These are phyloP conservation scores for Gallinago jamesoni DNA, from an alignment of 2,113 vertebrate species.

Conservation along the genomic window DNA sequence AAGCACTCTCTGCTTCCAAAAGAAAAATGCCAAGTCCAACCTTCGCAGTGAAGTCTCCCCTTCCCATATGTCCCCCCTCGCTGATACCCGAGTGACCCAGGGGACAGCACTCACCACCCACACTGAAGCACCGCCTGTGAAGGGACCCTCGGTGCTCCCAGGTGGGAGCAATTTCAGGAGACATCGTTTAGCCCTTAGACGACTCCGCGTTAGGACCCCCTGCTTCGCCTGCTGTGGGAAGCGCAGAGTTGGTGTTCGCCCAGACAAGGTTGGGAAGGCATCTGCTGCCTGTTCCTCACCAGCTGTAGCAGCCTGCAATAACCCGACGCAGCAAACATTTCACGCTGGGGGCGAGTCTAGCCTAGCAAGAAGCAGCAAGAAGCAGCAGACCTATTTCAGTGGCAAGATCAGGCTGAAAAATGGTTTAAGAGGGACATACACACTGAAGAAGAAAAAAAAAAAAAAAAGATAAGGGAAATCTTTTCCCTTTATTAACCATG, in stretches of 20 bases:
- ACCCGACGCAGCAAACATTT: not conserved
- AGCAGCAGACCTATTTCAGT: not conserved
- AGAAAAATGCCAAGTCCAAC: not conserved
- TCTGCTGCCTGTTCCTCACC: not conserved
- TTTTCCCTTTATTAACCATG: not conserved
- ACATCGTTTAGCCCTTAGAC: not conserved
- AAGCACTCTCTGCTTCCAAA: not conserved
- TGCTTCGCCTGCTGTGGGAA: not conserved
- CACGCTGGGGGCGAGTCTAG: not conserved
- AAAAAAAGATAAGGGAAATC: not conserved
- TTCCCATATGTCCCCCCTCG: fast-evolving
- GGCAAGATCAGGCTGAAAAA: not conserved
- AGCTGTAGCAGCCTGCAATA: not conserved
- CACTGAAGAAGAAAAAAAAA: not conserved
- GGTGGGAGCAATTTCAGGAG: fast-evolving
- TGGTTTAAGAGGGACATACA: not conserved
- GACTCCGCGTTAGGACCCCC: fast-evolving
- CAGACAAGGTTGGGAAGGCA: not conserved
- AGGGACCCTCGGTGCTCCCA: not conserved
- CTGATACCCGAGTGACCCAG: not conserved
- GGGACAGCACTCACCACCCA: not conserved
- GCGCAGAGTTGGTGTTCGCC: not conserved
- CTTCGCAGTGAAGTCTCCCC: not conserved
- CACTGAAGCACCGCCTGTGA: fast-evolving
- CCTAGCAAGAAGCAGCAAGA: not conserved